Conservation (phyloP, 2,888 invertebrate genomes). For the Archips xylosteana region DNA sequence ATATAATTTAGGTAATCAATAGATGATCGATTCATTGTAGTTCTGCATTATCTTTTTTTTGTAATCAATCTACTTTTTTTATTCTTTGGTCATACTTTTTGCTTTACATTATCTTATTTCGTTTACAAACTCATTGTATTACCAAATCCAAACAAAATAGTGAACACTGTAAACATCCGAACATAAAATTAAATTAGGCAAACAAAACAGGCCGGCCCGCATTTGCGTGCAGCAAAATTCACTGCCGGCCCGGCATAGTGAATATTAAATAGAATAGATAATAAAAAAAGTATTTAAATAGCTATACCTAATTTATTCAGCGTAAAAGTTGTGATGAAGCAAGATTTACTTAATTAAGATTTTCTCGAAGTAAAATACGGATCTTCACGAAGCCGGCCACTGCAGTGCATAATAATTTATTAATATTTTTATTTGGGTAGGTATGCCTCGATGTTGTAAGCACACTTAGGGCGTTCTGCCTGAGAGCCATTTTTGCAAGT, state of each 20-base stretch:
- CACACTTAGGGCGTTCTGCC: slow-evolving; percentile 3
- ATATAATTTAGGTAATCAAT: background rate
- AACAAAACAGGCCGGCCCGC: slow-evolving; percentile 24
- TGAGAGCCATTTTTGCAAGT: slow-evolving; percentile 25
- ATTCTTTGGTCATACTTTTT: background rate
- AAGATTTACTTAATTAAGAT: slow-evolving; percentile 3
- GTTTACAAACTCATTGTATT: slow-evolving; percentile 5
- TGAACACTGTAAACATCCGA: slow-evolving; percentile 7
- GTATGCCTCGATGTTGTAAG: background rate
- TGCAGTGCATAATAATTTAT: slow-evolving; percentile 7
- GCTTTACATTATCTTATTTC: slow-evolving; percentile 1
- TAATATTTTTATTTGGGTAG: slow-evolving; percentile 1
- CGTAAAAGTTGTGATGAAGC: background rate
- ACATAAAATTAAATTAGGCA: slow-evolving; percentile 12
- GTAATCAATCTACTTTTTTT: background rate
- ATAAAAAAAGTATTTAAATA: background rate
- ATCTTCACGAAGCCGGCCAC: slow-evolving; percentile 4
- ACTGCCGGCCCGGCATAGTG: background rate
- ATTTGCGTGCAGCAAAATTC: slow-evolving; percentile 16
- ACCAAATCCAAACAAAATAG: slow-evolving; percentile 2
- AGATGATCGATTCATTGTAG: background rate
- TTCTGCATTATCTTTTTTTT: background rate
- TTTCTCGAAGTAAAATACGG: background rate
- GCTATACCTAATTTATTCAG: background rate
- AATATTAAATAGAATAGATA: background rate